Evolutionary conservation across 2,797 vertebrate genomes (phyloP).

Genomic region (Hozukius guyotensis): DNA sequence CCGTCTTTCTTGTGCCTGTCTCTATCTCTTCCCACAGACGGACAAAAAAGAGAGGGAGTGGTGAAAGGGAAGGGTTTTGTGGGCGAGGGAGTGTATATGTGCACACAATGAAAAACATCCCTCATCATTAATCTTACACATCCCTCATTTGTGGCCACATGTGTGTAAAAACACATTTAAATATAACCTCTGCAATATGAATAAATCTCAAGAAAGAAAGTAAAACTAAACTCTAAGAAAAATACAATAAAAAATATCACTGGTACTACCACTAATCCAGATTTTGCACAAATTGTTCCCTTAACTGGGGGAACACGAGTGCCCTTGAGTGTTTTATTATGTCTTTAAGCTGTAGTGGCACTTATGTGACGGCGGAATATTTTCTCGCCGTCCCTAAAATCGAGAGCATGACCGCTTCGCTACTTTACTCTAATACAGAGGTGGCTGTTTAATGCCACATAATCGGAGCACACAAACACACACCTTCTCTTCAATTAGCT

Average conservation of each 20-base stretch:
- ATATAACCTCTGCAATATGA: not conserved
- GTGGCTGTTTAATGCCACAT: slow-evolving; percentile 56
- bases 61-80: slow-evolving; percentile 33
- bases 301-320: slow-evolving; percentile 1
- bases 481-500: slow-evolving; percentile 62
- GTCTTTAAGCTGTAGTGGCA: slow-evolving; percentile 28
- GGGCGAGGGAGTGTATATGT: slow-evolving; percentile 18
- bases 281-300: slow-evolving; percentile 1
- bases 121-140: slow-evolving; percentile 5
- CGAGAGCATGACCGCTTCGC: slow-evolving; percentile 56
- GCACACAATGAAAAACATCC: slow-evolving; percentile 11
- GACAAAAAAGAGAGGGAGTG: slow-evolving; percentile 45
- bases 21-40: slow-evolving; percentile 69
- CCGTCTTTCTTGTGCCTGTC: slow-evolving; percentile 76
- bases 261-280: not conserved
- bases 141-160: not conserved
- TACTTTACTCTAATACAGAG: slow-evolving; percentile 65
- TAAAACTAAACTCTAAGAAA: not conserved
- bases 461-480: slow-evolving; percentile 65
- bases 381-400: slow-evolving; percentile 57
- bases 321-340: slow-evolving; percentile 38
- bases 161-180: slow-evolving; percentile 1
- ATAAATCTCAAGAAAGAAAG: not conserved
- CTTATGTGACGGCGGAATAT: slow-evolving; percentile 40
- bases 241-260: not conserved